Conservation (phyloP, 2,113 vertebrate species). For the Eretmochelys imbricata region DNA sequence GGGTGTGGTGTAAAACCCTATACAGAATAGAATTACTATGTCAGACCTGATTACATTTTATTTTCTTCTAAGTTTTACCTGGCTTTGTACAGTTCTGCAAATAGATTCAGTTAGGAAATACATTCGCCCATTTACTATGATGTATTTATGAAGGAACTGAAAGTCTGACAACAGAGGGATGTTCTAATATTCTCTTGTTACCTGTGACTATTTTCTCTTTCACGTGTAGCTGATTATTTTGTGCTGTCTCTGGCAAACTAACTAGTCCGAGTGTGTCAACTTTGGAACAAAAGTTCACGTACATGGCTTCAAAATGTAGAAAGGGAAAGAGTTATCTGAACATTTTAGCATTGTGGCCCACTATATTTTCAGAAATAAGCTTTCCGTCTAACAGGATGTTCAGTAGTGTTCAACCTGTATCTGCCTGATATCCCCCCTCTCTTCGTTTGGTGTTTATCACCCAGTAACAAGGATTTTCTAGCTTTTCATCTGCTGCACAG, state of each 20-base stretch:
- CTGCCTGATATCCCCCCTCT: too few species aligned
- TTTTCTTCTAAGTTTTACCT: neutral
- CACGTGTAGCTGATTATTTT: neutral
- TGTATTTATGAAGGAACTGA: neutral
- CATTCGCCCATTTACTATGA: neutral
- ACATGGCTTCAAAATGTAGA: neutral
- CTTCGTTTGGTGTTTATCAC: too few species aligned
- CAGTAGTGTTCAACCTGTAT: too few species aligned
- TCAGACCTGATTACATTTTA: neutral
- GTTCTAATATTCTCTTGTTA: neutral
- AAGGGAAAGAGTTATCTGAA: neutral
- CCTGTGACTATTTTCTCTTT: neutral
- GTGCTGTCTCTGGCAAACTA: neutral
- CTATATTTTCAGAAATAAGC: neutral
- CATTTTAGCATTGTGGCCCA: neutral
- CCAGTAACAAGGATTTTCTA: too few species aligned
- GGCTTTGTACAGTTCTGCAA: neutral
- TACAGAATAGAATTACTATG: neutral
- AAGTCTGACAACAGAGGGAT: neutral
- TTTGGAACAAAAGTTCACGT: neutral
- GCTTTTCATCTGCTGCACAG: too few species aligned
- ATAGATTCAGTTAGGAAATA: neutral
- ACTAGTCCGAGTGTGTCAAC: neutral
- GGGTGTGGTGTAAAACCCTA: neutral
- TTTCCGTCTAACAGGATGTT: neutral